Percentiles rank a stretch among this genome's conserved stretches.
Conservation (phyloP, 2,113 vertebrate genomes). For the Hyaena hyaena region DNA sequence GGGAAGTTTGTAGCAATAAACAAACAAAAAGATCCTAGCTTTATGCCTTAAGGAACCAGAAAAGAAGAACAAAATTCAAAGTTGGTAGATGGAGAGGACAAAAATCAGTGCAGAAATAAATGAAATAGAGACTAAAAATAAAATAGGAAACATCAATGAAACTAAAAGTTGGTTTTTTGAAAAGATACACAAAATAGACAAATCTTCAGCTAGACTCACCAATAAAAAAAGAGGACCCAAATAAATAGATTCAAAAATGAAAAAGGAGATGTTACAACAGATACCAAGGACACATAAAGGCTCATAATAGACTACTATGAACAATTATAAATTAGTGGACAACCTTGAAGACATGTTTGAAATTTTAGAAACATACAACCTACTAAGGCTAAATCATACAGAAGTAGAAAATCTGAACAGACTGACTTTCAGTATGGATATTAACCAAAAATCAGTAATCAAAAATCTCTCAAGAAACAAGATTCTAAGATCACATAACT, state of each 20-base stretch:
- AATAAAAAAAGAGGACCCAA: background rate
- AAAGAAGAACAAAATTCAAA: background rate
- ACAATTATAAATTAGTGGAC: background rate
- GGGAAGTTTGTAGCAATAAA: background rate
- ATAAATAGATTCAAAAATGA: background rate
- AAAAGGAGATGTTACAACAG: background rate
- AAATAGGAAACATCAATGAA: background rate
- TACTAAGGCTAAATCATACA: background rate
- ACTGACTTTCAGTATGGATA: background rate
- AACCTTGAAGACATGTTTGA: background rate
- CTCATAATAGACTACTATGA: background rate
- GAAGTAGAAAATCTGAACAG: background rate
- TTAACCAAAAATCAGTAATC: background rate
- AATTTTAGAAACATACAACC: background rate
- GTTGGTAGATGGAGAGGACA: background rate
- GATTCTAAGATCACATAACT: background rate
- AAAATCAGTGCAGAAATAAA: background rate
- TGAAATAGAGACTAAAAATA: background rate
- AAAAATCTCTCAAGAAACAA: background rate
- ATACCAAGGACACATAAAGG: background rate
- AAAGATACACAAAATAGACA: background rate
- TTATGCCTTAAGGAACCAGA: background rate
- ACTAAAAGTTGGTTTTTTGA: background rate
- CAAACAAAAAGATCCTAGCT: background rate
- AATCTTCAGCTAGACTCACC: background rate